Percentiles rank a stretch among this genome's conserved stretches.
Evolutionary conservation across 2,797 vertebrate species (phyloP).

Genomic region (Luscinia megarhynchos): DNA sequence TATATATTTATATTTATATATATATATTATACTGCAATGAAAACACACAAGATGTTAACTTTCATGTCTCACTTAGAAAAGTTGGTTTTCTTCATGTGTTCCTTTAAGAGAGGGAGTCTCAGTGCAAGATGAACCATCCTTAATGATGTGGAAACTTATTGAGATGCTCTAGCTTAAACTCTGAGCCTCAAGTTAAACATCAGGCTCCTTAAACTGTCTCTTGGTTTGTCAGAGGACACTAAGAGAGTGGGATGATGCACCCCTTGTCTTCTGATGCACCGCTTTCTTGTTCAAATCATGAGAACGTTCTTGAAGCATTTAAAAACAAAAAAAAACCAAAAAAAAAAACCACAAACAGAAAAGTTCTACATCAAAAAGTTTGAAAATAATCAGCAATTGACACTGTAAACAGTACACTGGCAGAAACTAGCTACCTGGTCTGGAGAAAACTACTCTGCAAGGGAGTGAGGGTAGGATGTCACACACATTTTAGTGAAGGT

Average conservation of each 20-base stretch:
- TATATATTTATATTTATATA: constrained; percentile 69
- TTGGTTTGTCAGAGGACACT: constrained; percentile 74
- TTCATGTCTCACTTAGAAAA: constrained; percentile 75
- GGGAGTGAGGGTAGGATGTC: not conserved
- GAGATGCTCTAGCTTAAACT: constrained; percentile 71
- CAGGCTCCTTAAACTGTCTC: constrained; percentile 73
- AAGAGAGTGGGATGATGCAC: constrained; percentile 74
- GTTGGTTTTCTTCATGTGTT: constrained; percentile 67
- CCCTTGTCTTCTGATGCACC: constrained; percentile 52
- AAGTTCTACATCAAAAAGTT: constrained; percentile 58
- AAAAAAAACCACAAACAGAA: not conserved
- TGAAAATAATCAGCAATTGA: constrained; percentile 66
- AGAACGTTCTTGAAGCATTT: constrained; percentile 42
- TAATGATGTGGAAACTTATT: constrained; percentile 63
- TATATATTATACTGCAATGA: constrained; percentile 69
- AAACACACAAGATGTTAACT: constrained; percentile 79
- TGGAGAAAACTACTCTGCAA: constrained; percentile 62
- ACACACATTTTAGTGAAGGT: not conserved
- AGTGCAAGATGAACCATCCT: constrained; percentile 73
- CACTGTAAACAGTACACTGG: constrained; percentile 78
- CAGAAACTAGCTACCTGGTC: constrained; percentile 74
- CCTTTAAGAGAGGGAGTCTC: constrained; percentile 65
- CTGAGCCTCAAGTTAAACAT: constrained; percentile 63
- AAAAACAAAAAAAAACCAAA: not conserved
- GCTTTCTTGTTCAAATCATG: constrained; percentile 38